These are phyloP conservation scores for Scotopteryx bipunctaria DNA, from an alignment of 2,888 invertebrate genomes.

Conservation along the genomic window DNA sequence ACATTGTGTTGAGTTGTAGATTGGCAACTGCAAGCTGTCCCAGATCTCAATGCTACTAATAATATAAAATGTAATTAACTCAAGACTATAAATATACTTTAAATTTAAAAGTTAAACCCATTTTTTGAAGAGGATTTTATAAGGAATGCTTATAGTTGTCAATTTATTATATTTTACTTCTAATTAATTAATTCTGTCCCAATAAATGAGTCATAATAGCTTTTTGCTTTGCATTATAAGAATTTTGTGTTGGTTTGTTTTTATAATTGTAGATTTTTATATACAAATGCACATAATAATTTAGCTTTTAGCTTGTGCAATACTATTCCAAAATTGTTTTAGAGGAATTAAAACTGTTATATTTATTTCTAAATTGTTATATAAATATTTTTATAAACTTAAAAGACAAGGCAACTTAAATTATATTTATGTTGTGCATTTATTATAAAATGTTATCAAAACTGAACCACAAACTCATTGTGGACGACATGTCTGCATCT, in stretches of 20 bases:
- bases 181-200: conserved; percentile 54
- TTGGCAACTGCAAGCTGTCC: conserved; percentile 51
- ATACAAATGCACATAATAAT: conserved; percentile 72
- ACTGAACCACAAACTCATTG: conserved; percentile 73
- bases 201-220: conserved; percentile 59
- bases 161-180: conserved; percentile 28
- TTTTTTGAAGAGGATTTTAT: conserved; percentile 34
- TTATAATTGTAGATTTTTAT: conserved; percentile 65
- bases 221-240: conserved; percentile 54
- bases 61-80: conserved; percentile 30
- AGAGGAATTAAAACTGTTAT: conserved; percentile 66
- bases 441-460: conserved; percentile 77
- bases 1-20: conserved; percentile 40
- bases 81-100: conserved; percentile 32
- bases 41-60: conserved; percentile 41
- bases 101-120: conserved; percentile 31
- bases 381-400: conserved; percentile 77
- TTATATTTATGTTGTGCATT: conserved; percentile 82
- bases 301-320: conserved; percentile 81
- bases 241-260: conserved; percentile 78
- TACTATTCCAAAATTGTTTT: conserved; percentile 80
- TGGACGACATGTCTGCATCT: conserved; percentile 74
- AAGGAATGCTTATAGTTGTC: conserved; percentile 39
- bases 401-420: conserved; percentile 82
- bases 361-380: conserved; percentile 81